Evolutionary conservation across 37 sponge, comb jelly and placozoan species (phyloP).

Genomic region (Aphrocallistes beatrix): DNA sequence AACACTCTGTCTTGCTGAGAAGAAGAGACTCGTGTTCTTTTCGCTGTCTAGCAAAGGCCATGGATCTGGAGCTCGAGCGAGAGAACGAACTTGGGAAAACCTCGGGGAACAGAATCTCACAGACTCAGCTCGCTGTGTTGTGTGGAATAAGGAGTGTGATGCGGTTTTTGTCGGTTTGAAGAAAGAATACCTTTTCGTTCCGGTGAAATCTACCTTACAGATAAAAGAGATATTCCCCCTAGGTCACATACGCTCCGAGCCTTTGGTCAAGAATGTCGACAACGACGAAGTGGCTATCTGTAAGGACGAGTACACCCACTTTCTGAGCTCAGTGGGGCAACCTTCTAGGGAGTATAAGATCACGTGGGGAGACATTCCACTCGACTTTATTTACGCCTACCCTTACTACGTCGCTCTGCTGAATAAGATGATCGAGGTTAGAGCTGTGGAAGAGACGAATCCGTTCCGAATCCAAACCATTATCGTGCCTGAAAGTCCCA

Average conservation of each 20-base stretch:
- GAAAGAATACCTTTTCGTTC: conserved; percentile 2
- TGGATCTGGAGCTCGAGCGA: not conserved
- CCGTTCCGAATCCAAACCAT: conserved; percentile 3
- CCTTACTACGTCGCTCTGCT: conserved; percentile 9
- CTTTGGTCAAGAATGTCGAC: conserved; percentile 20
- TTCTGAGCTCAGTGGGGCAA: conserved; percentile 6
- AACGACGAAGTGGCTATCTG: conserved; percentile 15
- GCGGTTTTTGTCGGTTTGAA: conserved; percentile 8
- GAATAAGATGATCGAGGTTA: conserved; percentile 9
- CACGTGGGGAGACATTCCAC: conserved; percentile 15
- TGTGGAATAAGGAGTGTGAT: conserved; percentile 7
- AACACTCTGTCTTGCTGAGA: not conserved
- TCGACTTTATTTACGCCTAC: conserved; percentile 4
- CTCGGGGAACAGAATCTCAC: not conserved
- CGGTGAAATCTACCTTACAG: not conserved
- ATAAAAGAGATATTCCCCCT: conserved; percentile 43
- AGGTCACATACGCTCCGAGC: conserved; percentile 33
- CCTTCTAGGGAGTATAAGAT: not conserved
- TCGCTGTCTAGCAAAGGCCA: not conserved
- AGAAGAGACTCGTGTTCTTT: not conserved
- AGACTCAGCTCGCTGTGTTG: not conserved
- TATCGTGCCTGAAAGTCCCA: not conserved
- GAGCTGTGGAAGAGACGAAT: not conserved
- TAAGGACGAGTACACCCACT: conserved; percentile 7
- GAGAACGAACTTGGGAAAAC: not conserved